Percentiles rank a stretch among this genome's conserved stretches.
Conservation (phyloP, 2,888 invertebrate species). For the Pseudeuparius sepicola region DNA sequence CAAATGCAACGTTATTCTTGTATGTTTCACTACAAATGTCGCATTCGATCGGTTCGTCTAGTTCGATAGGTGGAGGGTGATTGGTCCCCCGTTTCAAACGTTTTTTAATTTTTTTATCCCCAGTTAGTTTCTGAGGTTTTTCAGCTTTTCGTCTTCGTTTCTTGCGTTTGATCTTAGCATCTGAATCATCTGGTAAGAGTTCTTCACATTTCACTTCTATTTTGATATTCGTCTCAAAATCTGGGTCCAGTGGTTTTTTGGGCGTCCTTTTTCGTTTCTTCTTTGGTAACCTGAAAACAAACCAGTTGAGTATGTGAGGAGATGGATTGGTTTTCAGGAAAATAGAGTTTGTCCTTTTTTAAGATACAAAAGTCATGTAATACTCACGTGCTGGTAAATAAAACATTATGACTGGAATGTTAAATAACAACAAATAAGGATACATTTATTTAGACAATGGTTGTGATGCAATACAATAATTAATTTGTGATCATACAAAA, state of each 20-base stretch:
- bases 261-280: conserved; percentile 9
- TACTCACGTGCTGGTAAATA: too few species aligned
- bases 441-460: too few species aligned
- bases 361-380: too few species aligned
- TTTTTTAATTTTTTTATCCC: conserved; percentile 7
- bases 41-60: conserved; percentile 40
- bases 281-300: conserved; percentile 13
- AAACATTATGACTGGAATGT: too few species aligned
- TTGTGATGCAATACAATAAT: too few species aligned
- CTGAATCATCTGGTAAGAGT: background rate
- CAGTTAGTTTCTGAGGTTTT: conserved; percentile 10
- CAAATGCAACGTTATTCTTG: conserved; percentile 34
- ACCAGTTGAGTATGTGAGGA: background rate
- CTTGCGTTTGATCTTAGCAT: background rate
- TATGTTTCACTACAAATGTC: conserved; percentile 45
- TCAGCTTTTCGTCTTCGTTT: conserved; percentile 14
- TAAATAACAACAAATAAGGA: too few species aligned
- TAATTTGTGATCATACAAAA: too few species aligned
- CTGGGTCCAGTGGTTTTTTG: conserved; percentile 7
- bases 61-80: conserved; percentile 25
- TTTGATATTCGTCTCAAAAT: conserved; percentile 15
- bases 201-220: conserved; percentile 3
- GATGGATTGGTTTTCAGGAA: too few species aligned
- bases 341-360: too few species aligned
- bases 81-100: conserved; percentile 19